A percentile compares a stretch with the other conserved stretches of the same genome.
These are phyloP conservation scores for honey bee (Apis mellifera) DNA, from an alignment of 1,140 invertebrate genomes.

Conservation along the genomic window Amel_HAv3.1 CM009939.2:9859001-9859500, in stretches of 20 bases:
- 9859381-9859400: conserved; percentile 61
- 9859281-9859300: conserved; percentile 10
- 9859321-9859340: conserved; percentile 52
- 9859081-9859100: neutral
- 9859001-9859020: neutral
- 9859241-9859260: neutral
- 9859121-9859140: too few species aligned
- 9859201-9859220: neutral
- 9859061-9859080: neutral
- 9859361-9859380: conserved; percentile 63
- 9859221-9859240: neutral
- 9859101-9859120: neutral
- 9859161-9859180: too few species aligned
- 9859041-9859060: neutral
- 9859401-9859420: conserved; percentile 43
- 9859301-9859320: conserved; percentile 44
- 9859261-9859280: conserved; percentile 1
- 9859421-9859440: conserved; percentile 22
- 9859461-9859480: neutral
- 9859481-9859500: conserved; percentile 1
- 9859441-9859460: conserved; percentile 43
- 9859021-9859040: neutral
- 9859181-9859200: too few species aligned
- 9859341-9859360: conserved; percentile 60
- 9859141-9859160: neutral